phyloP scores from a whole-genome alignment of 2,113 vertebrate genomes.

The Zosterops japonicus region DNA sequence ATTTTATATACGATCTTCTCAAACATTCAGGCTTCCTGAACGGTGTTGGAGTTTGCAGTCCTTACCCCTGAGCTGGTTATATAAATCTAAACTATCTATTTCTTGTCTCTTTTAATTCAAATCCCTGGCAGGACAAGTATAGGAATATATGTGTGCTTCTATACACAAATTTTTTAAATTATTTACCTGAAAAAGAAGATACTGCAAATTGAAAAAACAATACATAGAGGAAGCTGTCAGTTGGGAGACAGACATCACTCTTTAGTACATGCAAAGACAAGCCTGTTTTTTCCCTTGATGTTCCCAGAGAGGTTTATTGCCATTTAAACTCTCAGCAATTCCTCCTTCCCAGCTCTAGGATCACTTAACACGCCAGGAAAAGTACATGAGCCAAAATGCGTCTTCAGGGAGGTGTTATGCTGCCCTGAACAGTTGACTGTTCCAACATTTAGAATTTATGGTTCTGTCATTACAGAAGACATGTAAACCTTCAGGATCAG shows the following conservation, averaged over 20 bases:
- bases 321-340: not conserved
- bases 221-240: not conserved
- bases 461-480: not conserved
- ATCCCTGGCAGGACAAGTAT: not conserved
- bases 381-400: not conserved
- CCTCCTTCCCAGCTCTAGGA: not conserved
- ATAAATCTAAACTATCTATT: not conserved
- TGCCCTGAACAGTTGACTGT: not conserved
- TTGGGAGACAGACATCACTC: not conserved
- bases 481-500: not conserved
- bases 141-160: not conserved
- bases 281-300: not conserved
- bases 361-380: not conserved
- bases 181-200: not conserved
- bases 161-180: fast-evolving
- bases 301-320: not conserved
- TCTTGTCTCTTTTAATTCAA: not conserved
- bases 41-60: not conserved
- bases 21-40: not conserved
- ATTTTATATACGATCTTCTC: not conserved
- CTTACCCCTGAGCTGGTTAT: not conserved
- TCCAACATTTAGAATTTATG: not conserved
- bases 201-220: not conserved
- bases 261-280: not conserved
- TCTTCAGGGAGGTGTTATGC: not conserved